phyloP scores from a whole-genome alignment of 1,140 invertebrate species.

The Eulimnadia texana region DNA sequence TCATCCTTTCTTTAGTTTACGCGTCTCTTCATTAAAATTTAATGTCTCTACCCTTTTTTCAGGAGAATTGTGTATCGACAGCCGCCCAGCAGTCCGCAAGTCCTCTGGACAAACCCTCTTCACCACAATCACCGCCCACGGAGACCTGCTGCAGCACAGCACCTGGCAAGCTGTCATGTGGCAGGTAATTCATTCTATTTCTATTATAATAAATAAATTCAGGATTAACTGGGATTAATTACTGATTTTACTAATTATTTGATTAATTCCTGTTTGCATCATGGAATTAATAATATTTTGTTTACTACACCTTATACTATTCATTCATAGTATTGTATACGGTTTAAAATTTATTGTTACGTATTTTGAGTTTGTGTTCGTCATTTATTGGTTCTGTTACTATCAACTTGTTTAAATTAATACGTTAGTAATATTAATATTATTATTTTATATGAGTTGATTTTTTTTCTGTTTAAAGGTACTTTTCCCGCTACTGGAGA shows the following conservation, averaged over 20 bases:
- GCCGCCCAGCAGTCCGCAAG: conserved; percentile 86
- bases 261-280: neutral
- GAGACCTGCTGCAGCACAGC: conserved; percentile 61
- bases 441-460: conserved; percentile 19
- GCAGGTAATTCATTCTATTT: conserved; percentile 35
- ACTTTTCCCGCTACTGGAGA: conserved; percentile 87
- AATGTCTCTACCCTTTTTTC: neutral
- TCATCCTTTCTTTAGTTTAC: no score
- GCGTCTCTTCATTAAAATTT: neutral
- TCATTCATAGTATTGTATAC: no score
- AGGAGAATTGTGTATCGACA: conserved; percentile 88
- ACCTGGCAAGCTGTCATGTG: conserved; percentile 83
- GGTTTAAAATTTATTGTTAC: no score
- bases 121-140: conserved; percentile 92
- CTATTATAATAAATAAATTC: neutral
- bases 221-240: neutral
- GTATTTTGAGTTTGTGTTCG: no score
- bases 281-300: neutral
- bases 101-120: conserved; percentile 97
- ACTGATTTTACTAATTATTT: neutral
- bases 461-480: conserved; percentile 37
- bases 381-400: no score
- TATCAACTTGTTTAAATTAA: no score
- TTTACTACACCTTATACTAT: no score
- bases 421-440: neutral